These are phyloP conservation scores for Melanotus villosus DNA, from an alignment of 2,888 invertebrate genomes.

Conservation along the genomic window DNA sequence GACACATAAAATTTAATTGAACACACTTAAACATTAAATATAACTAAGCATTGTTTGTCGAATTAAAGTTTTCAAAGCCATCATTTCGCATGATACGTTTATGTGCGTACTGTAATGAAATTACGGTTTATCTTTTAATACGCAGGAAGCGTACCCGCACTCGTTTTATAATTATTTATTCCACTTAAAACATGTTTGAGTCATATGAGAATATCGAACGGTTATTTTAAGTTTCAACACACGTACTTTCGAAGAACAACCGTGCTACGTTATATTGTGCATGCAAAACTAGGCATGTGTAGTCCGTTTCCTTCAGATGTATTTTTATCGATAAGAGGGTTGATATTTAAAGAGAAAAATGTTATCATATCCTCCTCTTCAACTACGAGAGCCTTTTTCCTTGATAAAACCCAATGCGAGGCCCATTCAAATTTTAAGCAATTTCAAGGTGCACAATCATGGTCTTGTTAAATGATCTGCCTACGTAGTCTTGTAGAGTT, in stretches of 20 bases:
- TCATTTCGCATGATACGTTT: neutral
- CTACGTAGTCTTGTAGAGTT: too few species aligned
- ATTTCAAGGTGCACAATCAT: too few species aligned
- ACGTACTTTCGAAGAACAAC: constrained; percentile 44
- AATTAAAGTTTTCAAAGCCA: constrained; percentile 8
- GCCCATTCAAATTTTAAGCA: too few species aligned
- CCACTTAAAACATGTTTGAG: constrained; percentile 22
- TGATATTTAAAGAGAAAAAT: neutral
- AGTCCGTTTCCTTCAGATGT: neutral
- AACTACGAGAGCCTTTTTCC: neutral
- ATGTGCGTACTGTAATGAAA: neutral
- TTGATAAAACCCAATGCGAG: too few species aligned
- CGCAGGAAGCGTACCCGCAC: neutral
- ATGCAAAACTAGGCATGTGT: constrained; percentile 29
- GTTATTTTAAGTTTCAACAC: constrained; percentile 26
- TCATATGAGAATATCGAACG: constrained; percentile 32
- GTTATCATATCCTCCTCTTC: neutral
- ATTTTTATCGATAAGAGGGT: neutral
- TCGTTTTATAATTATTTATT: constrained; percentile 20
- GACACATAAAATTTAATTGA: constrained; percentile 28
- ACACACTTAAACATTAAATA: constrained; percentile 19
- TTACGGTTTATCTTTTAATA: neutral
- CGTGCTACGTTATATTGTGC: constrained; percentile 32
- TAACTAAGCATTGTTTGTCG: constrained; percentile 30
- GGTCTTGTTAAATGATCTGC: too few species aligned